These are phyloP conservation scores for Drosophila parvula DNA, from an alignment of 1,140 invertebrate genomes.

Conservation along the genomic window DNA sequence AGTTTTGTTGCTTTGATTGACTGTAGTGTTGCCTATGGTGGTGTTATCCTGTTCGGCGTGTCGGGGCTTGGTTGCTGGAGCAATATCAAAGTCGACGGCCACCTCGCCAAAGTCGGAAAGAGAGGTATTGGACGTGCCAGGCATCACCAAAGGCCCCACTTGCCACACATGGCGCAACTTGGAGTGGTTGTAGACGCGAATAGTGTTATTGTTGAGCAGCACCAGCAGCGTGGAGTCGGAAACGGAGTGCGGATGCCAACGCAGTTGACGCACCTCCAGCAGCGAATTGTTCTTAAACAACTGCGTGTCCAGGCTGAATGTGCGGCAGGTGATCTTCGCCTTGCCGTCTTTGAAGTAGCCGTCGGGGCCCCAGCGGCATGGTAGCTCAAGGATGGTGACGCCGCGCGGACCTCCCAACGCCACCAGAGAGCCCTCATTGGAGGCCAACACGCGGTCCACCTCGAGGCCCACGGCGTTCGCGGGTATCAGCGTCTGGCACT, in stretches of 20 bases:
- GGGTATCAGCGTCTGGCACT: slow-evolving; percentile 78
- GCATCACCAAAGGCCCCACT: slow-evolving; percentile 65
- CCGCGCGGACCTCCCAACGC: slow-evolving; percentile 78
- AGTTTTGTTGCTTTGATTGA: slow-evolving; percentile 31
- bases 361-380: slow-evolving; percentile 83
- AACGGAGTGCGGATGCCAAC: slow-evolving; percentile 93
- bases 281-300: slow-evolving; percentile 86
- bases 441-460: slow-evolving; percentile 80
- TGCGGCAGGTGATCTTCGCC: slow-evolving; percentile 83
- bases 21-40: slow-evolving; percentile 5
- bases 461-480: slow-evolving; percentile 72
- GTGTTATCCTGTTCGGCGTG: not conserved
- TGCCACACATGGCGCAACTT: slow-evolving; percentile 80
- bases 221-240: slow-evolving; percentile 91
- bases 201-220: slow-evolving; percentile 92
- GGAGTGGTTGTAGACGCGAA: slow-evolving; percentile 86
- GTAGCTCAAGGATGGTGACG: slow-evolving; percentile 82
- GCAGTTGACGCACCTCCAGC: slow-evolving; percentile 87
- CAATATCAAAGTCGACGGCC: slow-evolving; percentile 93
- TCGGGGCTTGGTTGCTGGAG: slow-evolving; percentile 85
- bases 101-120: slow-evolving; percentile 89
- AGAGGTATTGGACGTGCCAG: slow-evolving; percentile 30
- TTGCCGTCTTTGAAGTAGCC: slow-evolving; percentile 80
- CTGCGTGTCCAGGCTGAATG: slow-evolving; percentile 87
- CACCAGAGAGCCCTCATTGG: slow-evolving; percentile 78